These are phyloP conservation scores for Priocnemis perturbator DNA, from an alignment of 2,888 invertebrate genomes.

Conservation along the genomic window DNA sequence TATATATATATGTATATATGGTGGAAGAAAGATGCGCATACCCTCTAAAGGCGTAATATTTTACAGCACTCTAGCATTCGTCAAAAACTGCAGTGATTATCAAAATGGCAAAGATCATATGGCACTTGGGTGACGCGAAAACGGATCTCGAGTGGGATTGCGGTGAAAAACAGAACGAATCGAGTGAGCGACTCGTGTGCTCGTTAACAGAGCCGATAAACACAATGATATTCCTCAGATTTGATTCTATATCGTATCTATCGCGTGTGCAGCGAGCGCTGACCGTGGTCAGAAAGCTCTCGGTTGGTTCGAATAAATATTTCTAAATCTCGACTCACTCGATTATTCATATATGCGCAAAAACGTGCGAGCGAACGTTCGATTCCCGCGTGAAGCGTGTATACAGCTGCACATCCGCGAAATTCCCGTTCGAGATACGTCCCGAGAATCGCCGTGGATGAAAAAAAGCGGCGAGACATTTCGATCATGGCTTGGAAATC, in stretches of 20 bases:
- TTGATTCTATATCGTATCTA: too few species aligned
- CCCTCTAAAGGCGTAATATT: slow-evolving; percentile 71
- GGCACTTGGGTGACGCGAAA: slow-evolving; percentile 38
- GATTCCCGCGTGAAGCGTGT: slow-evolving; percentile 50
- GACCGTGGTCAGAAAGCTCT: background rate
- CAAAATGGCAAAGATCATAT: slow-evolving; percentile 51
- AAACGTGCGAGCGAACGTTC: slow-evolving; percentile 37
- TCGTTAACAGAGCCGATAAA: too few species aligned
- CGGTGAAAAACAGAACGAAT: slow-evolving; percentile 34
- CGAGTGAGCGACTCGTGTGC: background rate
- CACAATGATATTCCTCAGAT: too few species aligned
- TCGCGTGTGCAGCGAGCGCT: too few species aligned
- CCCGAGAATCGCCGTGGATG: slow-evolving; percentile 19
- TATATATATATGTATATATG: slow-evolving; percentile 33
- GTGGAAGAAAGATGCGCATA: slow-evolving; percentile 68
- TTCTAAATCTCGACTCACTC: slow-evolving; percentile 12
- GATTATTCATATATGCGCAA: slow-evolving; percentile 28
- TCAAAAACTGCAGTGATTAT: slow-evolving; percentile 62
- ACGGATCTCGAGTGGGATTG: slow-evolving; percentile 32
- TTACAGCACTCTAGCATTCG: slow-evolving; percentile 76
- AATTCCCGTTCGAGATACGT: slow-evolving; percentile 40
- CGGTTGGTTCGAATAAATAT: background rate
- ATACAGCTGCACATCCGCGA: slow-evolving; percentile 53
- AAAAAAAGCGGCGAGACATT: slow-evolving; percentile 1
- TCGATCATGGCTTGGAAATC: background rate